Evolutionary conservation across 2,888 invertebrate genomes (phyloP), one percentile per base, ranked within the genome.

Genomic region (Drosophila paranaensis): DNA sequence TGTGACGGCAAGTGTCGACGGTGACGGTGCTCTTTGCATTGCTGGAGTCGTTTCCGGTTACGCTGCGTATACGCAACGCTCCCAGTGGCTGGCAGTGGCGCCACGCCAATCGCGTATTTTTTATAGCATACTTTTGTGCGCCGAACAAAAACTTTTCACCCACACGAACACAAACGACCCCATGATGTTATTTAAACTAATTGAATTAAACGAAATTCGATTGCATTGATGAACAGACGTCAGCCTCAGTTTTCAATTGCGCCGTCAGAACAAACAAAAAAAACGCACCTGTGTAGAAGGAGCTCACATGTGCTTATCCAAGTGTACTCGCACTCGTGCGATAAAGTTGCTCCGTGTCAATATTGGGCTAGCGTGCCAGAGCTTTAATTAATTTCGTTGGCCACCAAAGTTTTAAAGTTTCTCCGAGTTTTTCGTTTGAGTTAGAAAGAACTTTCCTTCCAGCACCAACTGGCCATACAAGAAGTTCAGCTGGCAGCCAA

Each of bases 401-500:
- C 61, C 76, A 66, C 51, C 42, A 76, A 87, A 77, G 60, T 76
- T 85, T 76, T 63, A 71, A 82, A 75, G 62, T 80, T 63, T 11
- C 42, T 25, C 40, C 46, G 62, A 69, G 63, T 68, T 60, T 30
- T 74, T 53, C 64, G 70, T 89, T 73, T 70, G 64, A 65, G 72
- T 71, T 70, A 56, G 55, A 66, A 53, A 13, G 14, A 55, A 67
- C 27, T 61, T 70, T 40, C 62, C 64, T 63, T 67, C 6, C 67
- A 93, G 93, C 81, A 91, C 58, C 93, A 93, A 91, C 82, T 95
- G 66, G 95, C 95, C 37, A 94, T 94, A 70, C 97, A 98, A 93
- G 97, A 98, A 92, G 94, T 97, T 30, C 96, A 97, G 88, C 92
- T 99, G 72, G 96, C 96, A 89, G 96, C 96, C 81, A 98, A 98